Conservation (phyloP, 2,888 invertebrate species). For the Eledona agricola region DNA sequence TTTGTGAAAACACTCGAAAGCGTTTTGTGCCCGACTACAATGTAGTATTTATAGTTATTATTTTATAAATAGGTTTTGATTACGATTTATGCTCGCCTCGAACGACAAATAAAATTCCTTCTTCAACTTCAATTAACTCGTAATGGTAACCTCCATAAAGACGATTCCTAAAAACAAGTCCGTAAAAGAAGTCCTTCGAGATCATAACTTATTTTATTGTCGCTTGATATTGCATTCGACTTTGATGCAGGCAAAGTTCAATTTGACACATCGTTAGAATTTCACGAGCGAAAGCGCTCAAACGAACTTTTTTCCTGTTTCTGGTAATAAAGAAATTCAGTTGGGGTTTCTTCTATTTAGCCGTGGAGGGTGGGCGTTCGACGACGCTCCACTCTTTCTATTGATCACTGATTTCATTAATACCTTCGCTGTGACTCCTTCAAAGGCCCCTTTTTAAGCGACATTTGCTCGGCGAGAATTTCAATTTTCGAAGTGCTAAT, state of each 20-base stretch:
- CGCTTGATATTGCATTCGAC: constrained; percentile 7
- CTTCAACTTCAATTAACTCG: constrained; percentile 8
- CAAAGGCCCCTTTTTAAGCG: constrained; percentile 22
- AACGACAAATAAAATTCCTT: too few species aligned
- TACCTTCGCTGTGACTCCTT: constrained; percentile 20
- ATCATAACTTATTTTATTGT: constrained; percentile 33
- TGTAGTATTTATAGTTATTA: too few species aligned
- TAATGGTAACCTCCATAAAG: constrained; percentile 16
- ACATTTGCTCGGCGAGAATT: constrained; percentile 23
- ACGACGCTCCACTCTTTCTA: constrained; percentile 9
- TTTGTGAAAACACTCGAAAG: too few species aligned
- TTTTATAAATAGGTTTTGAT: too few species aligned
- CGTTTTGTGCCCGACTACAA: too few species aligned
- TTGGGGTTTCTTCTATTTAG: constrained; percentile 2
- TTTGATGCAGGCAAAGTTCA: constrained; percentile 15
- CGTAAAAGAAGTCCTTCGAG: constrained; percentile 32
- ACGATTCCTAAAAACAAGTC: constrained; percentile 36
- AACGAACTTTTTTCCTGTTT: not conserved
- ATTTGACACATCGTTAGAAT: constrained; percentile 21
- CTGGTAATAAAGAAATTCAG: constrained; percentile 1
- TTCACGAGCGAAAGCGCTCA: constrained; percentile 7
- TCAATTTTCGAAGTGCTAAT: constrained; percentile 30
- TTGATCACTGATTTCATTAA: constrained; percentile 27
- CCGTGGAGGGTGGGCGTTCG: not conserved
- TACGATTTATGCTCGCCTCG: too few species aligned